Conservation (phyloP, 2,797 vertebrate species). For the Alcedo atthis region DNA sequence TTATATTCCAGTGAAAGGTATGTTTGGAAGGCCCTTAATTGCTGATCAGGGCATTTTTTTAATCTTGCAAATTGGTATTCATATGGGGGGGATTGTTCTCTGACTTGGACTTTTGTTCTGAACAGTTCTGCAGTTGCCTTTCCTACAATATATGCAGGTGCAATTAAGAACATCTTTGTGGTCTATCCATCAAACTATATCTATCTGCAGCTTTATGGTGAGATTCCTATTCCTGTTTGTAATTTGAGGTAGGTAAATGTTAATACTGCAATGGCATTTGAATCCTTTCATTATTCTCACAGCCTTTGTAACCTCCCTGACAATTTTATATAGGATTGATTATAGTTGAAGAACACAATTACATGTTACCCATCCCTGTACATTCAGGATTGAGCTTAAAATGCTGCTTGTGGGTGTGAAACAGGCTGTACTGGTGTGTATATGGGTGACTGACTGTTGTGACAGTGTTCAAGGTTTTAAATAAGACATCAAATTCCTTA, state of each 20-base stretch:
- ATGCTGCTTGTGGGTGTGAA: too few species aligned
- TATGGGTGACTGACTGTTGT: too few species aligned
- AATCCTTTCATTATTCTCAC: background rate
- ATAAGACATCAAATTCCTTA: too few species aligned
- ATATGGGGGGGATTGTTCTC: background rate
- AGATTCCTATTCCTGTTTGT: background rate
- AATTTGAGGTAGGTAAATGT: background rate
- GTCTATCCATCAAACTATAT: background rate
- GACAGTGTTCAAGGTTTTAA: too few species aligned
- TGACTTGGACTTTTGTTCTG: background rate
- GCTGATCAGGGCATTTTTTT: background rate
- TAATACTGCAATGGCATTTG: background rate
- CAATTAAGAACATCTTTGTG: background rate
- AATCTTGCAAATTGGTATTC: background rate
- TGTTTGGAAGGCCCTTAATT: background rate
- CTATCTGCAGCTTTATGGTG: background rate
- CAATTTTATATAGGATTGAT: too few species aligned
- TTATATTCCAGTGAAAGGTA: background rate
- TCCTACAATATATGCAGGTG: background rate
- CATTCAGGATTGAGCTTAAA: too few species aligned
- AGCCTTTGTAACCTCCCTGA: too few species aligned
- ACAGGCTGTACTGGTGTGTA: too few species aligned
- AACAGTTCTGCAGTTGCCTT: background rate
- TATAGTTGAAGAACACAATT: too few species aligned
- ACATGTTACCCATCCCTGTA: too few species aligned